phyloP scores from a whole-genome alignment of 2,888 invertebrate genomes.

The Lingula anatina region DNA sequence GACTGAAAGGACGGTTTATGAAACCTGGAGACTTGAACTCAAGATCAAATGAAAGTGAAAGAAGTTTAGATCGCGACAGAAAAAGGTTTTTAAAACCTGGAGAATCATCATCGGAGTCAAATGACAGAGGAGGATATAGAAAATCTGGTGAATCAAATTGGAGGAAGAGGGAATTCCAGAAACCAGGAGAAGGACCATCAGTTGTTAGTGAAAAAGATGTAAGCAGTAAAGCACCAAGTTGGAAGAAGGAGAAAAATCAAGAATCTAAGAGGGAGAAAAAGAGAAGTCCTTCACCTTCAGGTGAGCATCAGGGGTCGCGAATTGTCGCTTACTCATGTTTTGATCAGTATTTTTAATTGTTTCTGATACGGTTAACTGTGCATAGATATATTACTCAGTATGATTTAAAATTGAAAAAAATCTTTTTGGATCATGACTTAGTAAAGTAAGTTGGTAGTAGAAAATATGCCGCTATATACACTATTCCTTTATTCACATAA shows the following conservation, averaged over 20 bases:
- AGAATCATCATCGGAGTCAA: not conserved
- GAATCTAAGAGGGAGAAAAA: conserved; percentile 1
- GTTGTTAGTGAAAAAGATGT: not conserved
- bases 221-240: conserved; percentile 13
- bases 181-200: conserved; percentile 6
- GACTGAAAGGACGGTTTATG: conserved; percentile 14
- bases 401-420: no score
- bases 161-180: conserved; percentile 7
- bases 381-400: no score
- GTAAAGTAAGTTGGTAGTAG: no score
- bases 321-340: no score
- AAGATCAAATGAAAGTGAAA: conserved; percentile 4
- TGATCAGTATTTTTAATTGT: no score
- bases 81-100: conserved; percentile 10
- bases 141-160: not conserved
- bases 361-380: no score
- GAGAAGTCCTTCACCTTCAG: not conserved
- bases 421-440: no score
- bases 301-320: no score
- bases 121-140: not conserved
- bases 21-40: conserved; percentile 15
- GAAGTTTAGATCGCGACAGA: not conserved
- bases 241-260: conserved; percentile 21
- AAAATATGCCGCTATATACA: no score
- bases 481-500: conserved; percentile 7